Percentiles rank a stretch among this genome's conserved stretches.
Evolutionary conservation across 2,888 invertebrate genomes (phyloP).

Genomic region (Pardosa pseudoannulata): DNA sequence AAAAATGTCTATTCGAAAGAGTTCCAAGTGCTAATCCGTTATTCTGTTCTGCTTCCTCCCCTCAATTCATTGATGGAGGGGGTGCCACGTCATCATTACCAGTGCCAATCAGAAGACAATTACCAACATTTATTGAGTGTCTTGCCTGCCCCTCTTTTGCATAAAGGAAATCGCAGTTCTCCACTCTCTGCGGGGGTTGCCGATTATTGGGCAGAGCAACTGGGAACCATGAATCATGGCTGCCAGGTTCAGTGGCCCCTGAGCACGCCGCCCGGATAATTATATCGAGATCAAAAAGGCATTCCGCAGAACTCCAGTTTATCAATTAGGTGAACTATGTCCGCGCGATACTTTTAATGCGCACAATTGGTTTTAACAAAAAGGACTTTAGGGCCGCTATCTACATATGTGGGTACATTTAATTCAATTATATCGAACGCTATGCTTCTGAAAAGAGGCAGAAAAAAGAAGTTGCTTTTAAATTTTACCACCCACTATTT

Average conservation of each 20-base stretch:
- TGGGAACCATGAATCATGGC: background rate
- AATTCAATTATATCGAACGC: no score
- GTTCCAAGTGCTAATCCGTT: no score
- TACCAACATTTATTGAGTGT: conserved; percentile 9
- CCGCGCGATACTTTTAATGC: no score
- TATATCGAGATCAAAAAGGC: background rate
- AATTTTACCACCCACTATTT: no score
- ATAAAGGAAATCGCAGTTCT: background rate
- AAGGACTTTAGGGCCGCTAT: no score
- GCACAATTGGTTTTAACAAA: no score
- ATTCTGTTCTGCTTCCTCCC: no score
- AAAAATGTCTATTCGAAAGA: no score
- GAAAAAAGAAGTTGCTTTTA: no score
- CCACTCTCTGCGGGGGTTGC: background rate
- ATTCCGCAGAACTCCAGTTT: background rate
- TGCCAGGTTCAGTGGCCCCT: background rate
- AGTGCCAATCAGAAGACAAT: background rate
- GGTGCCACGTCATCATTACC: background rate
- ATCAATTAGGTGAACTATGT: background rate
- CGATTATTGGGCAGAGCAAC: background rate
- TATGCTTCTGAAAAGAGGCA: no score
- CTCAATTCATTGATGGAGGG: background rate
- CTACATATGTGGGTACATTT: no score
- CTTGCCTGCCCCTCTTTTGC: background rate
- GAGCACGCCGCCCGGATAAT: background rate